phyloP scores from a whole-genome alignment of 2,797 vertebrate genomes.

The Phoxinus dragarum region DNA sequence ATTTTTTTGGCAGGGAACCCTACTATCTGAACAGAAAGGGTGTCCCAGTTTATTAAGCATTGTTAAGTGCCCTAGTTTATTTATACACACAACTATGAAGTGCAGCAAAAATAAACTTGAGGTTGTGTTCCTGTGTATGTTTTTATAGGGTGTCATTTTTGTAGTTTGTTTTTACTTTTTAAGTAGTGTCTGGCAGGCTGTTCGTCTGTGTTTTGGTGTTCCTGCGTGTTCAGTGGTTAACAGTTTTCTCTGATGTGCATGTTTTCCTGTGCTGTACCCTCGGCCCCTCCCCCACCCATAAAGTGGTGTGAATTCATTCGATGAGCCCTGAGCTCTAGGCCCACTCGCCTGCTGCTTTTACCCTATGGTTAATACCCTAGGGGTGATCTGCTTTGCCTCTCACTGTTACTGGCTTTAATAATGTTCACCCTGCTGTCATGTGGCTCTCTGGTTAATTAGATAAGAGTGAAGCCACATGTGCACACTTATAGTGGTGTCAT shows the following conservation, averaged over 20 bases:
- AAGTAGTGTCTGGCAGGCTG: slow-evolving; percentile 18
- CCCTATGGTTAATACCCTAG: slow-evolving; percentile 26
- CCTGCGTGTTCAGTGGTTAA: slow-evolving; percentile 37
- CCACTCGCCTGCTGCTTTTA: slow-evolving; percentile 22
- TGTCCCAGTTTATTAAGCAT: slow-evolving; percentile 19
- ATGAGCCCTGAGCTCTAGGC: slow-evolving; percentile 24
- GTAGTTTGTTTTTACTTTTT: slow-evolving; percentile 19
- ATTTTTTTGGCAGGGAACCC: slow-evolving; percentile 2
- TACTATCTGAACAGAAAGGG: slow-evolving; percentile 20
- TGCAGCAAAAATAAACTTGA: neutral
- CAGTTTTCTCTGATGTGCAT: slow-evolving; percentile 28
- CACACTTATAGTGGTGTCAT: slow-evolving; percentile 7
- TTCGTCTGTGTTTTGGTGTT: slow-evolving; percentile 15
- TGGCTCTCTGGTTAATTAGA: slow-evolving; percentile 22
- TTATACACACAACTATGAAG: neutral
- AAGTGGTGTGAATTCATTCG: slow-evolving; percentile 30
- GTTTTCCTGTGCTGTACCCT: slow-evolving; percentile 26
- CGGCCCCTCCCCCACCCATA: slow-evolving; percentile 67
- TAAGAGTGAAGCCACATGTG: slow-evolving; percentile 25
- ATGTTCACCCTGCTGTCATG: slow-evolving; percentile 38
- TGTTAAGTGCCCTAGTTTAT: slow-evolving; percentile 23
- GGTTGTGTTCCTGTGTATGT: neutral
- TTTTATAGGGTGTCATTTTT: neutral
- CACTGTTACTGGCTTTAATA: slow-evolving; percentile 23
- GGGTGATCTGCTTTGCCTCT: slow-evolving; percentile 36